phyloP scores from a whole-genome alignment of 2,113 vertebrate species.

The Clarias magur region DNA sequence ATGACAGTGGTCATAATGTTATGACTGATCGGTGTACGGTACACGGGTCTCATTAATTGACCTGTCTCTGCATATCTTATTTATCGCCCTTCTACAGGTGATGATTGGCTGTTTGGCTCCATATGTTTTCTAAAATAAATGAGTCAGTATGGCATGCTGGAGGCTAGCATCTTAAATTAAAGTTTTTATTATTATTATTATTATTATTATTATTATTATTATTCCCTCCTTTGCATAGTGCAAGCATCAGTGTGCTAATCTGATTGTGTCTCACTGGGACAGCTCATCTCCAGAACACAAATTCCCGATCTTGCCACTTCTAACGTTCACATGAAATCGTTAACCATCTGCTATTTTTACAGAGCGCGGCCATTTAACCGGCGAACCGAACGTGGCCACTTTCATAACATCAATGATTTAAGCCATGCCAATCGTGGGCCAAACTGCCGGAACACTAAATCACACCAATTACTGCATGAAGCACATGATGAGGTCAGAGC shows the following conservation, averaged over 20 bases:
- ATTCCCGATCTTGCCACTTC: neutral
- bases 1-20: no score
- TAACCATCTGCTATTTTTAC: slow-evolving; percentile 26
- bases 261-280: slow-evolving; percentile 3
- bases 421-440: neutral
- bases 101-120: neutral
- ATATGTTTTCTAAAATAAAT: neutral
- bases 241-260: slow-evolving; percentile 19
- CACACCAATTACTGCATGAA: slow-evolving; percentile 36
- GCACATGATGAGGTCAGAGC: slow-evolving; percentile 29
- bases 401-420: slow-evolving; percentile 16
- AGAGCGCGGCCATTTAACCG: slow-evolving; percentile 17
- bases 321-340: slow-evolving; percentile 24
- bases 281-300: neutral
- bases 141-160: neutral
- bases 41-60: neutral
- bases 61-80: neutral
- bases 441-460: slow-evolving; percentile 35
- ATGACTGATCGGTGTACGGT: no score
- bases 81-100: neutral
- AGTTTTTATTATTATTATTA: neutral
- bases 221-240: slow-evolving; percentile 15
- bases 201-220: no score
- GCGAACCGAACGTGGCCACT: slow-evolving; percentile 4
- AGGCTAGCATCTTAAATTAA: slow-evolving; percentile 16